Evolutionary conservation across 2,888 invertebrate genomes (phyloP), one percentile per base, ranked within the genome.

Genomic region (Tetragonisca angustula): DNA sequence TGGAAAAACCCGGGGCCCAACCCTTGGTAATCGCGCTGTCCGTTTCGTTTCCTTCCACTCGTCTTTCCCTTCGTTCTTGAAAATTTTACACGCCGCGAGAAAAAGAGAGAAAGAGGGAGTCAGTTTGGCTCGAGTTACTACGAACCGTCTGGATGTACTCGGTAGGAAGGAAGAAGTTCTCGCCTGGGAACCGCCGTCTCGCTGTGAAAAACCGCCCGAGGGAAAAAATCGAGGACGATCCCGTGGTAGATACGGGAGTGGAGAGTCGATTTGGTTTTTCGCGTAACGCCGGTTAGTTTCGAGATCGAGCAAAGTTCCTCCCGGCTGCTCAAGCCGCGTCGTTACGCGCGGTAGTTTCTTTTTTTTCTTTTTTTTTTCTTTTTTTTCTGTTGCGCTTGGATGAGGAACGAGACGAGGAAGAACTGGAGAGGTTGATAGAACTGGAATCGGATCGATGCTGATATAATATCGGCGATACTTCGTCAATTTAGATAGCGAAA

Each of bases 1-100:
- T 50, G 70, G n/a, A 71, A 81, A 81, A 81, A 67, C 78, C 61
- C 54, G 68, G 72, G 49, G 78, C 61, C 11, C 32, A 6, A 17
- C 24, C 21, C 27, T 50, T 2, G 59, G 67, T 71, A 70, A 70
- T 75, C 75, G 76, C 68, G 21, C n/a, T 36, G 75, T 43, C 32
- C 56, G 70, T 56, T 56, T 32, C 21, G 32, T 61, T 19, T 61
- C 61, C 54, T 21, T 36, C 43, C 17, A 15, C 36, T 4, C 56
- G 54, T 54, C 32, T 70, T 32, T 56, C 13, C 32, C 19, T 17
- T 11, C 32, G 27, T 27, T 27, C 27, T 19, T 71, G 61, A 72
- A 61, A 72, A 72, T 61, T 72, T 73, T 27, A 43, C 43, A 49
- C n/a, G 43, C 43, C 9, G 43, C 43, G 43, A 43, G 43, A 43